Base-by-base conservation (phyloP, 35 echinoderm and acorn worm genomes). In the Apostichopus parvimensis region DNA sequence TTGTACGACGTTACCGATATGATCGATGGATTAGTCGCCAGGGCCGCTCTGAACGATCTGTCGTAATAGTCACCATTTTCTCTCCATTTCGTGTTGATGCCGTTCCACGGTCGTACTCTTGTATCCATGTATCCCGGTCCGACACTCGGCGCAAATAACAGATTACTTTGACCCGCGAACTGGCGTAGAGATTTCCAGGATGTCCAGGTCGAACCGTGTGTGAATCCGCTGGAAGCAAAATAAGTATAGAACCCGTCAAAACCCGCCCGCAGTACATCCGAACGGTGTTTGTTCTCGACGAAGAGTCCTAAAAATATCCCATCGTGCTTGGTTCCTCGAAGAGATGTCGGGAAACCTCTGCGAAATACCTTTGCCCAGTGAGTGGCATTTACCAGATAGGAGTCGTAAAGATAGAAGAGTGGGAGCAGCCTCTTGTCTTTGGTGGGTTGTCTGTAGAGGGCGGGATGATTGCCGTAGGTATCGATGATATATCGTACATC, bases 241-340 rank as follows among this genome's bases (percentile, higher is more conserved):
- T 99, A 99, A 1, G 97, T 99, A 81, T 99, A 99, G 72, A 99
- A 99, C 6, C 97, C 94, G 77, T 96, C 94, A 62, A 99, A 96
- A 2, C 91, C 91, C n/a, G 79, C 81, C 2, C 18, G 70, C 4
- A 90, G n/a, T 25, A 99, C 88, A 1, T 99, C 97, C 18, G 82
- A 77, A 4, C 82, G 91, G 59, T 99, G 95, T 56, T 95, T 87
- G 14, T 86, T 54, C 53, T 96, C 97, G 0, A 99, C 95, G 9
- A 94, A 92, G 1, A 99, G 72, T n/a, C 87, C 97, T 3, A 99
- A 81, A 77, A 99, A 93, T 23, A 99, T 79, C 0, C 92, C 97
- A 79, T 99, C 95, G 64, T 96, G 93, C 15, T 93, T 93, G 2
- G 97, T 91, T 59, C 79, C 90, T 12, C 97, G 79, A 4, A 99